Evolutionary conservation across 2,797 vertebrate genomes (phyloP).

Genomic region (Spondyliosoma cantharus): DNA sequence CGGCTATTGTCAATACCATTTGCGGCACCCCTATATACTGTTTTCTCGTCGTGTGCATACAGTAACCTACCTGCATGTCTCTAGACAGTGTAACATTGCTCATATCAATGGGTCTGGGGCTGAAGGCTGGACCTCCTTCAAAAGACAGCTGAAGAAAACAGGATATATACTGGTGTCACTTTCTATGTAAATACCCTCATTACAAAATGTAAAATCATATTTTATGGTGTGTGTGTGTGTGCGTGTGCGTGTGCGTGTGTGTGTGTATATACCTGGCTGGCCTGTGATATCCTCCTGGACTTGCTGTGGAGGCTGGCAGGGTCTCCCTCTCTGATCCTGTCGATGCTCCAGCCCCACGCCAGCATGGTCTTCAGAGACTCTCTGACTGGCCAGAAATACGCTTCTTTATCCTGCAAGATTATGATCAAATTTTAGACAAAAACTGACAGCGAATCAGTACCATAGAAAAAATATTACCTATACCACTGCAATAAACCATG

Average conservation of each 20-base stretch:
- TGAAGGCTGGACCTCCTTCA: conserved; percentile 90
- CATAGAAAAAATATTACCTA: background rate
- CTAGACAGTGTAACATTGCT: conserved; percentile 95
- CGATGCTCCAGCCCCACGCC: conserved; percentile 93
- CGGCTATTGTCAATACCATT: too few species aligned
- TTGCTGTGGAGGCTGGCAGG: conserved; percentile 89
- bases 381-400: conserved; percentile 92
- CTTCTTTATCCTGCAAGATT: conserved; percentile 90
- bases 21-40: background rate
- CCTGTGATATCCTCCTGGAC: conserved; percentile 91
- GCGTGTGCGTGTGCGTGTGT: background rate
- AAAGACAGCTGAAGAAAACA: conserved; percentile 86
- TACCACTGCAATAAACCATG: background rate
- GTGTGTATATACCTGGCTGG: conserved; percentile 87
- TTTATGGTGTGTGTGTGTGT: conserved; percentile 1
- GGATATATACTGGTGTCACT: background rate
- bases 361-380: conserved; percentile 96
- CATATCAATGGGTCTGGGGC: conserved; percentile 95
- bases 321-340: conserved; percentile 91
- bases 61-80: conserved; percentile 90
- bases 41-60: background rate
- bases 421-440: background rate
- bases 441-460: background rate
- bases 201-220: background rate
- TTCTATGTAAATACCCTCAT: background rate